Base-by-base conservation (phyloP, 2,113 vertebrate species). In the Syrrhaptes paradoxus region DNA sequence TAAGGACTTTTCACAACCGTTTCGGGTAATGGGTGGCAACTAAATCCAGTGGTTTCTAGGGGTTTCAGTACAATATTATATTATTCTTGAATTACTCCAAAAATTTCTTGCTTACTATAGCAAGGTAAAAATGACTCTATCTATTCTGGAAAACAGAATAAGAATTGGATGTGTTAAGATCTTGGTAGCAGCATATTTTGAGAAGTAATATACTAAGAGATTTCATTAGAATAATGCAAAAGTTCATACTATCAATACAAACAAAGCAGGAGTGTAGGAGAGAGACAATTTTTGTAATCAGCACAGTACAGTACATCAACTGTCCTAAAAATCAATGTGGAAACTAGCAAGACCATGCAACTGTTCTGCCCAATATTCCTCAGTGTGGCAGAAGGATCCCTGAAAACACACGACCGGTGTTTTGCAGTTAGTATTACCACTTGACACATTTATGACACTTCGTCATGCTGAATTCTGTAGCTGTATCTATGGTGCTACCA, bases 81-180 rank as follows among this genome's bases (percentile, higher is more conserved):
- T 57, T 51, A 51, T 31, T 59, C 9, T 52, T 77, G 20, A 62
- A 55, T 48, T 68, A 61, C 36, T 62, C 10, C 45, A 13, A 82
- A 82, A 38, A 63, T 46, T 11, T 67, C 24, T 88, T 91, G 84
- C 48, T 95, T 89, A 72, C 9, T 61, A 49, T 83, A 89, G 63
- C 58, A 87, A 79, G 58, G 24, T 17, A 55, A 72, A 80, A 41
- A 58, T 65, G 15, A 83, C 71, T 91, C 63, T 25, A 72, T 91
- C 20, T 96, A 19, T 88, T 94, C 66, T 88, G 54, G 85, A 90
- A 96, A 94, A 62, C 46, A 32, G 65, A 91, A 83, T 51, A 91
- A 57, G 78, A 90, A 68, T 80, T 54, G 22, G 2, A n/a, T 65
- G 25, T 58, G 38, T 65, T 95, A 62, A 78, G 32, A 71, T 88